Evolutionary conservation across 2,888 invertebrate genomes (phyloP).

Genomic region (Panopea generosa): DNA sequence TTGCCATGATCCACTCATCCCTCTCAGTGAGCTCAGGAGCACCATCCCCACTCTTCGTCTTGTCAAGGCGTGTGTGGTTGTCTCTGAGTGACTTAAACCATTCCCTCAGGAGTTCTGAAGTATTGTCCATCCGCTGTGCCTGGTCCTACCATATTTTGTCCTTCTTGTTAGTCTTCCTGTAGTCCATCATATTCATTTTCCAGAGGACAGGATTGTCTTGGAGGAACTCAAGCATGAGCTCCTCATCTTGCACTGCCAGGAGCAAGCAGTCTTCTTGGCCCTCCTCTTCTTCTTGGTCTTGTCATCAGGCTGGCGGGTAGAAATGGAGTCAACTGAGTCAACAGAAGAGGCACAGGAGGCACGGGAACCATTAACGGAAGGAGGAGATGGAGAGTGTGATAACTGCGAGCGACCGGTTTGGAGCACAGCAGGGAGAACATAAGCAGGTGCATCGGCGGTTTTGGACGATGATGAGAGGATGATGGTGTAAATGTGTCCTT

Average conservation of each 20-base stretch:
- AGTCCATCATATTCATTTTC: too few species aligned
- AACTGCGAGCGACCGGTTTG: too few species aligned
- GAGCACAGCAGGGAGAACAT: constrained; percentile 1
- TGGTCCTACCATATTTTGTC: not conserved
- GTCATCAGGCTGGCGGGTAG: constrained; percentile 5
- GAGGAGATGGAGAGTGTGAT: constrained; percentile 2
- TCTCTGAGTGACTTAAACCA: constrained; percentile 46
- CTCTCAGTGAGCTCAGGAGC: constrained; percentile 46
- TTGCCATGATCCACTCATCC: constrained; percentile 37
- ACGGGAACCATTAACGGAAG: constrained; percentile 6
- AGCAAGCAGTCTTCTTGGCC: too few species aligned
- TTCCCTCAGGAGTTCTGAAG: too few species aligned
- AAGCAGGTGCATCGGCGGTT: constrained; percentile 1
- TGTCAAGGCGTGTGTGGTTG: constrained; percentile 33
- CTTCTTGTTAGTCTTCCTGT: too few species aligned
- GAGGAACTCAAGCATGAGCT: too few species aligned
- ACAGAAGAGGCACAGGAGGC: constrained; percentile 3
- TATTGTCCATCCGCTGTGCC: too few species aligned
- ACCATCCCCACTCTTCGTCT: constrained; percentile 45
- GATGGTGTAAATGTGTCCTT: too few species aligned
- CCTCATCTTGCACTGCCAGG: too few species aligned
- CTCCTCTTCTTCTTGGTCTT: constrained; percentile 10
- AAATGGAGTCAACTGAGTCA: too few species aligned
- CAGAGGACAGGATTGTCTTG: too few species aligned
- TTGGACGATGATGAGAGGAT: too few species aligned